Evolutionary conservation across 2,113 vertebrate species (phyloP), one percentile per base, ranked within the genome.

Genomic region (Cyphomyrus plagiostoma): DNA sequence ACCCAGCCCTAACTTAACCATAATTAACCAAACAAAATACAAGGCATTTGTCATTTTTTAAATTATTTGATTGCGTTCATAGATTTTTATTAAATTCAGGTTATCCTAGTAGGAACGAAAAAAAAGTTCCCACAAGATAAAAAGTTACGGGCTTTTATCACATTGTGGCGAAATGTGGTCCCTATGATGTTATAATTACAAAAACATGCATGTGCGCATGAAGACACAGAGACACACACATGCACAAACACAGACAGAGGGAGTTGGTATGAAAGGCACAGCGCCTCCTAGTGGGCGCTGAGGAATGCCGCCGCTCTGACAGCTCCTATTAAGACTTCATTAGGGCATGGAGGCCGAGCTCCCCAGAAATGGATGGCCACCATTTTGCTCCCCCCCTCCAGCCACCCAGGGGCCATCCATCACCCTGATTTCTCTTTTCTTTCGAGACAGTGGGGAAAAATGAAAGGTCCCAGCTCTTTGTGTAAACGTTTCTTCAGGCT

Each of bases 291-390:
- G n/a, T 30, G 62, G 30, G 82, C 19, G 13, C 82, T 48, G 42
- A 23, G 74, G 5, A 42, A 48, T 7, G 10, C 82, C 48, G 45
- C 23, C 6, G 3, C 8, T 48, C 90, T 91, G 92, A 92, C 93
- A 92, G 91, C 89, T 89, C 82, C 91, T 42, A 91, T 94, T 92
- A 93, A 91, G 91, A 90, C 92, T 93, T 94, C 91, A 92, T 94
- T 92, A 93, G 88, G 80, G 53, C 35, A n/a, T 30, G 89, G 91
- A 62, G 88, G 86, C 88, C 90, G 52, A 90, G 90, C 86, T 74
- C 86, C 9, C 74, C 77, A 70, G 39, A 89, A 91, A 92, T 90
- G 88, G 90, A 91, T 92, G 90, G 88, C 70, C 77, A 66, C 30
- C 74, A 80, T 80, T 80, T 70, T 13, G 77, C 17, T 42, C 39